A percentile compares a stretch with the other conserved stretches of the same genome.
Conservation (phyloP, 1,140 invertebrate genomes). For the Theocolax elegans region DNA sequence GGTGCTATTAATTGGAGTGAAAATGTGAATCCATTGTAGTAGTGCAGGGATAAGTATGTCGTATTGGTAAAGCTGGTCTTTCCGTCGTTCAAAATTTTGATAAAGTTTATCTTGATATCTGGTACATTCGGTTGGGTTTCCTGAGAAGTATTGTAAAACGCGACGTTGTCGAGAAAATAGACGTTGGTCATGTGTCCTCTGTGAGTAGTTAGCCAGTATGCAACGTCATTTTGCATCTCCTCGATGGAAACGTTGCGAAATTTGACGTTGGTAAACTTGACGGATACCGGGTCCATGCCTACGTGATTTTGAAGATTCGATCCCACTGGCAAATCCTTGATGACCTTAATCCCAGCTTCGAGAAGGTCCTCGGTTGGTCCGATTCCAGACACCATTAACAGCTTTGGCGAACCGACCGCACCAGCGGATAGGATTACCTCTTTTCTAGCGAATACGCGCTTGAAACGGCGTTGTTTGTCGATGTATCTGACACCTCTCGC, state of each 20-base stretch:
- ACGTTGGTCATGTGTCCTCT: constrained; percentile 56
- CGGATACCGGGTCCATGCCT: constrained; percentile 52
- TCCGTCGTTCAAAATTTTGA: no score
- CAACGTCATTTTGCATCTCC: constrained; percentile 58
- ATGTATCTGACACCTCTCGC: constrained; percentile 30
- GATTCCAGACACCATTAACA: neutral
- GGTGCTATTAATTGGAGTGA: no score
- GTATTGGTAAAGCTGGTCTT: no score
- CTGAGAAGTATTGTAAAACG: no score
- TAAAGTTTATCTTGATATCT: no score
- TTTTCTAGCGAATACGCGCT: neutral
- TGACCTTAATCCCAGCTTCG: constrained; percentile 62
- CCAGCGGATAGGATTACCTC: constrained; percentile 8
- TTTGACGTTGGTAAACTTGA: constrained; percentile 55
- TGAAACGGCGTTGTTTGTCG: constrained; percentile 35
- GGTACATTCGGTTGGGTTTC: no score
- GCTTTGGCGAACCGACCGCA: neutral
- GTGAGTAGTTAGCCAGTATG: constrained; percentile 66
- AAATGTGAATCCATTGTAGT: no score
- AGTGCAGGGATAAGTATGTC: no score
- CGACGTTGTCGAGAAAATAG: no score
- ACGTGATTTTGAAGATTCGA: constrained; percentile 70
- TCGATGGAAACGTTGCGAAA: constrained; percentile 55
- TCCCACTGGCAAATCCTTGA: constrained; percentile 70
- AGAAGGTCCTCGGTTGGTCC: constrained; percentile 62